These are phyloP conservation scores for Camelus bactrianus DNA, from an alignment of 2,113 vertebrate genomes.

Conservation along the genomic window DNA sequence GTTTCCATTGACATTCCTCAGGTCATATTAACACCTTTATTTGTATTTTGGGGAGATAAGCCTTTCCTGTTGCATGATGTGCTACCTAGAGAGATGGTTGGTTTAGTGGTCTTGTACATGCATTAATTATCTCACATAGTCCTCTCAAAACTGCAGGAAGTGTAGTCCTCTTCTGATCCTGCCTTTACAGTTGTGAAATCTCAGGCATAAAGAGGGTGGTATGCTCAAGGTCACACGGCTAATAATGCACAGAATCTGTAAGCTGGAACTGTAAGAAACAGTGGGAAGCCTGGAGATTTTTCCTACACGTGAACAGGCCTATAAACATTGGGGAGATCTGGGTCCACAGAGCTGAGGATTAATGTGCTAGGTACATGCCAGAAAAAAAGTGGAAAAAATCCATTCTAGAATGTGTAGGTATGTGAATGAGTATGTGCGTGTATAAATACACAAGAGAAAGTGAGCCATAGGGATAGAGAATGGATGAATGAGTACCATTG, in stretches of 20 bases:
- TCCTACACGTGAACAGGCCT: background rate
- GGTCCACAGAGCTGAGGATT: background rate
- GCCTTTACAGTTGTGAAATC: background rate
- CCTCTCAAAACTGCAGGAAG: background rate
- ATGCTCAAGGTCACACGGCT: background rate
- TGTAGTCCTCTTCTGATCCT: background rate
- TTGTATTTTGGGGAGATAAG: background rate
- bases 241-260: background rate
- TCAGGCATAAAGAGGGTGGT: background rate
- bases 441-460: background rate
- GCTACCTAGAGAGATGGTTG: background rate
- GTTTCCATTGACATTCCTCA: constrained; percentile 20
- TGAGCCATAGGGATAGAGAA: background rate
- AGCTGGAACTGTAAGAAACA: background rate
- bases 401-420: background rate
- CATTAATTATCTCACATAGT: background rate
- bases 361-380: background rate
- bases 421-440: background rate
- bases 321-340: background rate
- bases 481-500: background rate
- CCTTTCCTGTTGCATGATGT: background rate
- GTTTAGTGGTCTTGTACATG: background rate
- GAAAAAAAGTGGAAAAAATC: background rate
- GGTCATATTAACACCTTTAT: background rate
- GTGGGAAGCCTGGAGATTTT: background rate